A percentile compares a stretch with the other conserved stretches of the same genome.
Conservation (phyloP, 2,113 vertebrate species). For the Calonectris borealis region DNA sequence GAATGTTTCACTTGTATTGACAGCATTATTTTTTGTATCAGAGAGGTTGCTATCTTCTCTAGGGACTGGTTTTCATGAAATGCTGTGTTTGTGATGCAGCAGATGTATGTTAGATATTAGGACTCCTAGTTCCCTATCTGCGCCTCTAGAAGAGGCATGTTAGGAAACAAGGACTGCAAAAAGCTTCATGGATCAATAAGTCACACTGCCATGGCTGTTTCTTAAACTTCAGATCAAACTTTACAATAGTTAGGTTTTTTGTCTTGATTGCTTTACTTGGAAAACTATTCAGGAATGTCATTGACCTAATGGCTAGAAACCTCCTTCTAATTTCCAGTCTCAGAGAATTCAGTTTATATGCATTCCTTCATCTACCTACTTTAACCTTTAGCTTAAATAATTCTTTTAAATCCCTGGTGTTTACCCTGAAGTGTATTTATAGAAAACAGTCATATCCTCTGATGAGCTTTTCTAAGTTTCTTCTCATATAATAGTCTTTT, state of each 20-base stretch:
- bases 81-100: neutral
- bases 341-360: neutral
- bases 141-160: neutral
- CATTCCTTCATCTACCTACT: neutral
- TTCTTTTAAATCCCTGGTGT: neutral
- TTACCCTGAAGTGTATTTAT: neutral
- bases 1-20: neutral
- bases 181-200: neutral
- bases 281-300: neutral
- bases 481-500: neutral
- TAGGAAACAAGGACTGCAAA: neutral
- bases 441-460: neutral
- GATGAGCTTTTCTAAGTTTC: neutral
- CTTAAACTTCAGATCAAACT: neutral
- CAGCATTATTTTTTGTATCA: neutral
- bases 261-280: neutral
- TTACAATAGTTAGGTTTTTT: neutral
- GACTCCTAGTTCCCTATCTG: neutral
- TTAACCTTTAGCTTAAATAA: neutral
- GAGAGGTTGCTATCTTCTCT: neutral
- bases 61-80: neutral
- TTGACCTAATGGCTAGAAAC: neutral
- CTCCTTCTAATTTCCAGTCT: neutral
- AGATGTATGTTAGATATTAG: neutral
- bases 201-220: neutral